Evolutionary conservation across 1,140 invertebrate genomes (phyloP), one percentile per base, ranked within the genome.

Genomic region (Colletes gigas): DNA sequence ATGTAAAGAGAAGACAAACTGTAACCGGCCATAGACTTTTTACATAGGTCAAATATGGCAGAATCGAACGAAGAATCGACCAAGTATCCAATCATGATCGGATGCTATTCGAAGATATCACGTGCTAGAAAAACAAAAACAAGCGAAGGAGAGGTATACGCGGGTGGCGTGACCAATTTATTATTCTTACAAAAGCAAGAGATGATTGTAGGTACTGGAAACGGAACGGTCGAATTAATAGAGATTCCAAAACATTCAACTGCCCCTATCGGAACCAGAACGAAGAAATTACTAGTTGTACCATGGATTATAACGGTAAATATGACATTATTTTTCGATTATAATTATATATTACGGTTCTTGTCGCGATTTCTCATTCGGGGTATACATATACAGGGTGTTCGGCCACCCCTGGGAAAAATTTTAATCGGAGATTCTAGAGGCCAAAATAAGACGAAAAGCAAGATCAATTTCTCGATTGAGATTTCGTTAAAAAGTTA

Each of bases 181-280:
- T 89, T 95, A 19, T 88, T 97, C 52, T 90, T 97, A 55, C 91
- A 94, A 5, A 81, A 88, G 4, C 94, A 94, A 0, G 94, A 94
- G 78, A 83, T 98, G 14, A 92, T 98, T 1, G 95, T 98, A 63
- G 98, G 98, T 1, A 95, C 96, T 41, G 98, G 98, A 0, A 96
- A 98, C 92, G 98, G 98, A 8, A 96, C 95, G 0, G 90, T 98
- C 0, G 96, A 97, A 77, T 84, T 97, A 39, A 94, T 97, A 2
- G 94, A 95, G 80, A 95, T 96, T 88, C 30, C 89, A 50, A 75
- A 89, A 73, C 19, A 47, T 10, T 14, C 52, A 2, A 10, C n/a
- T 9, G 6, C 30, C 15, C 1, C 7, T 19, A 7, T n/a, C 6
- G 19, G 19, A n/a, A 88, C 83, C 52, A 41, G 84, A 69, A 60